These are phyloP conservation scores for Caracal caracal DNA, from an alignment of 2,113 vertebrate species.

Conservation along the genomic window DNA sequence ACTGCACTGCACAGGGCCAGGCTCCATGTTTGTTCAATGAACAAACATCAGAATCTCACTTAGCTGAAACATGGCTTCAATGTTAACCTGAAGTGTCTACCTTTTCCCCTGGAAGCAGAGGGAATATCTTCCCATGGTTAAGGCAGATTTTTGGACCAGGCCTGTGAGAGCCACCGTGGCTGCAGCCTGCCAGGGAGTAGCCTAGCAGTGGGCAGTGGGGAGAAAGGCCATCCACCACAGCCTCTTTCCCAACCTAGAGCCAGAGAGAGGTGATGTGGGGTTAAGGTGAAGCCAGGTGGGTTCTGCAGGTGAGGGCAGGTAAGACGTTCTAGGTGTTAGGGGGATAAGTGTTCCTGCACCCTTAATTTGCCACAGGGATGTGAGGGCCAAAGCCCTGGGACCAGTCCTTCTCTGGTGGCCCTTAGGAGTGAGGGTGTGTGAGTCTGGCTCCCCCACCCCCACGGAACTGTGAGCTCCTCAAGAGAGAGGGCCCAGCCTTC, in stretches of 20 bases:
- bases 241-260: not conserved
- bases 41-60: not conserved
- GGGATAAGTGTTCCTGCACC: not conserved
- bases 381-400: not conserved
- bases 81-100: not conserved
- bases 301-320: fast-evolving
- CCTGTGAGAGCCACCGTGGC: fast-evolving
- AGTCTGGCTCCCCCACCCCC: not conserved
- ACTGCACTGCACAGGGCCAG: not conserved
- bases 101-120: not conserved
- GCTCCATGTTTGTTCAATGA: not conserved
- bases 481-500: too few relatives aligned
- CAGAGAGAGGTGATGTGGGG: not conserved
- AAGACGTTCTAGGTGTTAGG: too few relatives aligned
- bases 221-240: fast-evolving
- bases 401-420: not conserved
- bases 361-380: not conserved
- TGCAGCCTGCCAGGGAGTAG: not conserved
- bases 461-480: too few relatives aligned
- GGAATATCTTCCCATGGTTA: not conserved
- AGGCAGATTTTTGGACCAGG: not conserved
- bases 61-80: not conserved
- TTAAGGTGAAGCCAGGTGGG: not conserved
- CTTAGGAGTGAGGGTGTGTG: not conserved
- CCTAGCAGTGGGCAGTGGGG: not conserved